Evolutionary conservation across 2,888 invertebrate genomes (phyloP).

Genomic region (Leptopilina myrica): DNA sequence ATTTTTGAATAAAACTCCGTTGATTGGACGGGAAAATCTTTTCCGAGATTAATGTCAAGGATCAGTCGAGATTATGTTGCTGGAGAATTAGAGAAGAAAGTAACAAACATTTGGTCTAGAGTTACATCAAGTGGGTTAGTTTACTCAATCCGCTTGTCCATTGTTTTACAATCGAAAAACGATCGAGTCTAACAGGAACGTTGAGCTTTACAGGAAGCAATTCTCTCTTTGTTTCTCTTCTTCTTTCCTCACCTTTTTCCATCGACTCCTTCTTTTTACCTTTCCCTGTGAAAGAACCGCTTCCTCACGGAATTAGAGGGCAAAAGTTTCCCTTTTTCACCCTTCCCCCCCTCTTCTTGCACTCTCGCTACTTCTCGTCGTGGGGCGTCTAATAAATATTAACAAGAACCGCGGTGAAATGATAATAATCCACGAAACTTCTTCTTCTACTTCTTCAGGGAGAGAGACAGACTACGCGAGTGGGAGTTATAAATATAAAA

Average conservation of each 20-base stretch:
- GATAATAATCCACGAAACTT: constrained; percentile 73
- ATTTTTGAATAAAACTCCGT: too few relatives aligned
- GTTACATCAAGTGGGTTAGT: constrained; percentile 16
- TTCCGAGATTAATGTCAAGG: background rate
- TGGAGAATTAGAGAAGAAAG: background rate
- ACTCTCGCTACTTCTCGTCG: constrained; percentile 59
- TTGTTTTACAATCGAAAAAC: constrained; percentile 14
- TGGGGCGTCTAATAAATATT: constrained; percentile 72
- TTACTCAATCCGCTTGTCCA: constrained; percentile 17
- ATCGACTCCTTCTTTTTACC: background rate
- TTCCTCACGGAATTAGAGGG: constrained; percentile 58
- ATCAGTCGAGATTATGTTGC: constrained; percentile 1
- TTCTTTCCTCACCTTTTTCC: constrained; percentile 26
- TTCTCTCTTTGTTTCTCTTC: constrained; percentile 49
- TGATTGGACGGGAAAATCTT: too few relatives aligned
- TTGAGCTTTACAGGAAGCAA: background rate
- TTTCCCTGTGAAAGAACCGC: background rate
- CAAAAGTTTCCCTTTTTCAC: constrained; percentile 63
- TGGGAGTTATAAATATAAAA: constrained; percentile 45
- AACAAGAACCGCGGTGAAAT: constrained; percentile 71
- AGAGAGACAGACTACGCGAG: constrained; percentile 26
- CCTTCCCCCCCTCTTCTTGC: too few relatives aligned
- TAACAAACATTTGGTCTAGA: background rate
- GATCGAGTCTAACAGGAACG: constrained; percentile 2
- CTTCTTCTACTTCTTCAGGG: constrained; percentile 47